Evolutionary conservation across 2,113 vertebrate genomes (phyloP).

Genomic region (Brevimyrus niger): DNA sequence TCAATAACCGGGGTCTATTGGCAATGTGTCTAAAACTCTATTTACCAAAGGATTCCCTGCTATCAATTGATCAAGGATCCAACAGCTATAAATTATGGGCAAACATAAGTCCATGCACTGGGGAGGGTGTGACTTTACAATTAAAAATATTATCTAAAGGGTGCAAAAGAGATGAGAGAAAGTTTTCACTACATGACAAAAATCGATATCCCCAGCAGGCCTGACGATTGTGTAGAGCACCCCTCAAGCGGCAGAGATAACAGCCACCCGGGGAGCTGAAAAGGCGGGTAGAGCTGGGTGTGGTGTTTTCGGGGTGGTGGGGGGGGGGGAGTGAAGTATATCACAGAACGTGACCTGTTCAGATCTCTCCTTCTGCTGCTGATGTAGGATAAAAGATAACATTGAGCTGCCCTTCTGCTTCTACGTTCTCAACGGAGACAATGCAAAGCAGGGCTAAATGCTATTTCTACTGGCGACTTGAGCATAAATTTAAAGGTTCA

Average conservation of each 20-base stretch:
- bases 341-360: neutral
- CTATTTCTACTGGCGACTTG: neutral
- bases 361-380: neutral
- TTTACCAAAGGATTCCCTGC: slow-evolving; percentile 96
- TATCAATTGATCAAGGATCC: slow-evolving; percentile 99
- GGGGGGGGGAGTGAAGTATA: neutral
- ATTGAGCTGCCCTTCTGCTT: neutral
- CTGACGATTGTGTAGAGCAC: slow-evolving; percentile 25
- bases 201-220: slow-evolving; percentile 31
- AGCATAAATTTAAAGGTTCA: neutral
- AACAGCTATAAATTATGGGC: slow-evolving; percentile 87
- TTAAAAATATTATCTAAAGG: slow-evolving; percentile 11
- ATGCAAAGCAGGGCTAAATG: neutral
- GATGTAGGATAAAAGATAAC: neutral
- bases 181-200: slow-evolving; percentile 32
- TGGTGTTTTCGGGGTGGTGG: neutral
- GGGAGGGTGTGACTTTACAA: neutral
- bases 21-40: slow-evolving; percentile 99
- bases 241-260: slow-evolving; percentile 16
- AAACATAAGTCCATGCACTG: slow-evolving; percentile 24
- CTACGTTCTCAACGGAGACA: neutral
- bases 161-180: slow-evolving; percentile 22
- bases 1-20: slow-evolving; percentile 99
- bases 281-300: neutral
- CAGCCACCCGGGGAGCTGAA: neutral